Evolutionary conservation across 2,888 invertebrate genomes (phyloP), one percentile per base, ranked within the genome.

Genomic region (Alsophila aescularia): DNA sequence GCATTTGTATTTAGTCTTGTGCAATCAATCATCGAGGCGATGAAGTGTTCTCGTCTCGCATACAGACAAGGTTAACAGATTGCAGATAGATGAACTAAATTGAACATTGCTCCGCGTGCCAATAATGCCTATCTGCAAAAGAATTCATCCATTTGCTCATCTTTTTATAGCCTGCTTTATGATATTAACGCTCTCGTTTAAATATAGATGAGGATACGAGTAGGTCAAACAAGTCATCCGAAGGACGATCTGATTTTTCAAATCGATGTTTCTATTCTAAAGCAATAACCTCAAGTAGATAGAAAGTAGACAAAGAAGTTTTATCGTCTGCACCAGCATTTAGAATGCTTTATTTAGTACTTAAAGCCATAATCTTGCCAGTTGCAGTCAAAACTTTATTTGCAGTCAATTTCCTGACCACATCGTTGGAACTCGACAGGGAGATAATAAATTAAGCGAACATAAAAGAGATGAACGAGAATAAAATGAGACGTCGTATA

Each of bases 401-500:
- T 54, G 64, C 69, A 67, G 72, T 72, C 63, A 72, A 71, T 70
- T 73, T 63, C 58, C 55, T 66, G 65, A 69, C 69, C 73, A 65
- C 66, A 58, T 60, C 49, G 64, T 57, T 52, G 59, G 52, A 49
- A 55, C 67, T 64, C 51, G 56, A 56, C 62, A 52, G 55, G 51
- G 41, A 54, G 62, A 63, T 65, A 65, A 81, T 86, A 85, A 87
- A 87, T 86, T 77, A 79, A 69, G 64, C 66, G 62, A 69, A 79
- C 76, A 82, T 83, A 83, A 87, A 85, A 84, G 77, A 82, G 72
- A 79, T 75, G 79, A 79, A 76, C 79, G 73, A 63, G 75, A 78
- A 82, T 87, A 83, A 87, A 87, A 86, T 79, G 75, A 81, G 78
- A 81, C 79, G 85, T 87, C 86, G 79, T 88, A 84, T 81, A 83